Evolutionary conservation across 1,140 invertebrate species (phyloP), one percentile per base, ranked within the genome.

Genomic region (Ephestia elutella): DNA sequence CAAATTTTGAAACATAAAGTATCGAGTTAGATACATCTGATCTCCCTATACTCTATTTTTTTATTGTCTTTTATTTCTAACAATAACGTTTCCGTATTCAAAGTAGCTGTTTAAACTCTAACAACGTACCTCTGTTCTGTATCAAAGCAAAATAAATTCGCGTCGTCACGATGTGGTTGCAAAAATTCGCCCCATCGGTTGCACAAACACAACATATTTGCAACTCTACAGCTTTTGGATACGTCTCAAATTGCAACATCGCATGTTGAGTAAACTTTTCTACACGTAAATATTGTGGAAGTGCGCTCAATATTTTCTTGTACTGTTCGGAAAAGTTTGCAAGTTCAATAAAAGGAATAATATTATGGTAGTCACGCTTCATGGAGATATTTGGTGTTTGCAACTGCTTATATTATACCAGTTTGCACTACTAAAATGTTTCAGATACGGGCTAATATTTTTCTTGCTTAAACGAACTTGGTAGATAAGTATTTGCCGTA

Each of bases 311-410:
- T 55, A 55, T 55, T 55, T 55, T 55, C 30, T 55, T 55, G 30
- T 55, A 55, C 30, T 15, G 20, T 20, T 55, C 54, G 35, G 35
- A 35, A 5, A 35, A 55, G 30, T 55, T 55, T 20, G 18, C 54
- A 55, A 55, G 30, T 55, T 20, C 54, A 55, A 55, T 55, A 55
- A 55, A 55, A 55, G 35, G 32, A 38, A 38, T 55, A 55, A 55
- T 55, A 35, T 55, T 38, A 55, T 35, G 54, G 54, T 20, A 38
- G 35, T 55, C 54, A 55, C 54, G 54, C 20, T 54, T 54, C 13
- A 55, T 38, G 32, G 30, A 44, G 10, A 32, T 55, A 35, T 54
- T 50, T 17, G 51, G 25, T 54, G 25, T 54, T 28, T 54, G 1
- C 13, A 44, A 44, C 15, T 17, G 38, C 38, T 44, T 44, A n/a